Base-by-base conservation (phyloP, 53 echinoderm and acorn worm genomes). In the Temnopleurus reevesii region DNA sequence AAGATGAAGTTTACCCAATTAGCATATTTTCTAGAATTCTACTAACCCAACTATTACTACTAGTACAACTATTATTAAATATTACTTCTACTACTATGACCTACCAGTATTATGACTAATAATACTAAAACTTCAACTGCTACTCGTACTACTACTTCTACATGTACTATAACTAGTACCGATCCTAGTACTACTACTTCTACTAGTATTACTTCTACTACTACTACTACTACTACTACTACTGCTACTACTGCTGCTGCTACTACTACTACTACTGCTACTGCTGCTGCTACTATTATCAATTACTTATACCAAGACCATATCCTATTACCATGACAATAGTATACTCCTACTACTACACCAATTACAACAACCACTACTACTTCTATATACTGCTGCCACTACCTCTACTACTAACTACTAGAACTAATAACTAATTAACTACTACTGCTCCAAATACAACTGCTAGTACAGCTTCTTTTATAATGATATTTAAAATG, bases 311-410 rank as follows among this genome's bases (percentile, higher is more conserved):
- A 13, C 33, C 45, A 45, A 21, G 13, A 19, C 79, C 45, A 13
- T 9, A 7, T 17, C 46, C 18, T 2, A 5, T 45, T 43, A 4
- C 45, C 1, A 44, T 45, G 24, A 9, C 4, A 77, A 0, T 45
- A 77, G 19, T 77, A 77, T 84, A 58, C 59, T 84, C 56, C 59
- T 51, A 55, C 57, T 46, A 81, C 81, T 28, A 81, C 81, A 26
- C 19, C 29, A 53, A 81, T 29, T 31, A 81, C 81, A 53, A 24
- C 81, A 12, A 81, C 53, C 53, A 81, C 54, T 0, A 53, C 55
- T 81, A 81, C 29, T 31, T 44, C 77, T 77, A 53, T 27, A 45
- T 47, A 80, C 27, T 85, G 60, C 60, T 59, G 44, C 45, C 9
- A 84, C 60, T 59, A 45, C 85, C 33, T 24, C 45, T 59, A 59